Conservation (phyloP, 1,140 invertebrate species). For the Meteorus sp. region DNA sequence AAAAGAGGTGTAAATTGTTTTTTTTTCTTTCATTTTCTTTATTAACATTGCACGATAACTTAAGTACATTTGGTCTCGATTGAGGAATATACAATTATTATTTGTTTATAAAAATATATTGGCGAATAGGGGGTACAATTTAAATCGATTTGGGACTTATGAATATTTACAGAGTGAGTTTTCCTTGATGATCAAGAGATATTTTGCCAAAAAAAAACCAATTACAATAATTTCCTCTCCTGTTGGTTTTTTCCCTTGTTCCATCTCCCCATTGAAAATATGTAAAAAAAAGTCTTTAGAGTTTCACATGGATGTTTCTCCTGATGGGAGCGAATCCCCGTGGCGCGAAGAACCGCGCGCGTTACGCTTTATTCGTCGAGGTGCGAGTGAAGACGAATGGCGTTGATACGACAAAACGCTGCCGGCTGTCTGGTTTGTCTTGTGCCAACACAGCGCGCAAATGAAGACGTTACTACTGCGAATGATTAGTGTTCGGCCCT, state of each 20-base stretch:
- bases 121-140: constrained; percentile 28
- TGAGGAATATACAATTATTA: constrained; percentile 44
- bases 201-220: too few relatives aligned
- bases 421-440: constrained; percentile 29
- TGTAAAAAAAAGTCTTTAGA: constrained; percentile 8
- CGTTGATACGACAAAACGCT: constrained; percentile 37
- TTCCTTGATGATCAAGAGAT: background rate
- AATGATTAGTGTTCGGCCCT: constrained; percentile 43
- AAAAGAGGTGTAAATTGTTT: background rate
- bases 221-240: too few relatives aligned
- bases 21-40: constrained; percentile 19
- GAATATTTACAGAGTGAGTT: too few relatives aligned
- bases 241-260: too few relatives aligned
- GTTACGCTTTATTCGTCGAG: constrained; percentile 37
- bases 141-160: too few relatives aligned
- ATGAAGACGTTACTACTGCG: constrained; percentile 48
- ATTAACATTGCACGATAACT: constrained; percentile 52
- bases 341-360: constrained; percentile 3
- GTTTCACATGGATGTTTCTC: constrained; percentile 1
- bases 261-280: too few relatives aligned
- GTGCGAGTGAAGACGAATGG: constrained; percentile 42
- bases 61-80: constrained; percentile 55
- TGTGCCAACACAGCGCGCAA: constrained; percentile 22
- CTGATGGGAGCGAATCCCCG: constrained; percentile 8
- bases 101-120: constrained; percentile 26